These are phyloP conservation scores for Lithophane leautieri DNA, from an alignment of 2,888 invertebrate species.

Conservation along the genomic window DNA sequence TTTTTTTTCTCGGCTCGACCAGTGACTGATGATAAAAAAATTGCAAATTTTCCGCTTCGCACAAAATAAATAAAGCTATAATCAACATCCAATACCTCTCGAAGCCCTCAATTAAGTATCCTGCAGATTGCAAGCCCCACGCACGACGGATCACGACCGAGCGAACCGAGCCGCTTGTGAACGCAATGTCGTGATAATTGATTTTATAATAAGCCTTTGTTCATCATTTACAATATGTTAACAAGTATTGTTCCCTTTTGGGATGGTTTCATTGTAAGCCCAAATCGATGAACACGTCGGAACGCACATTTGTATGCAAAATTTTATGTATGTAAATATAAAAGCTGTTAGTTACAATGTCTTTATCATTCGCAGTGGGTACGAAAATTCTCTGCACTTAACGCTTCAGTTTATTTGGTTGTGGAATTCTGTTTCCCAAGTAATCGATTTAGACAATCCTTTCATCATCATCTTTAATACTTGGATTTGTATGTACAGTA, in stretches of 20 bases:
- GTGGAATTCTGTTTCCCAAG: slow-evolving; percentile 22
- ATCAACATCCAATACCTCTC: slow-evolving; percentile 30
- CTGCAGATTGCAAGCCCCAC: slow-evolving; percentile 34
- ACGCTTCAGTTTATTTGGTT: slow-evolving; percentile 8
- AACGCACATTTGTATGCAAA: slow-evolving; percentile 43
- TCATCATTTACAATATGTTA: slow-evolving; percentile 58
- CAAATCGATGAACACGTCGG: slow-evolving; percentile 32
- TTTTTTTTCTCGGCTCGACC: not conserved
- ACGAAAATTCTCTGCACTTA: not conserved
- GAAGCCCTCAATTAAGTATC: slow-evolving; percentile 45
- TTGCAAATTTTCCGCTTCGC: not conserved
- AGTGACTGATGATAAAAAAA: slow-evolving; percentile 7
- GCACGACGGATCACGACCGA: slow-evolving; percentile 25
- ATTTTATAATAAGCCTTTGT: slow-evolving; percentile 70
- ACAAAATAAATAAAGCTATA: slow-evolving; percentile 30
- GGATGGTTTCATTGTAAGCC: slow-evolving; percentile 49
- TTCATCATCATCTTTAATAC: not conserved
- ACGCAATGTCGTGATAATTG: slow-evolving; percentile 65
- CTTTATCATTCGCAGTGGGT: slow-evolving; percentile 17
- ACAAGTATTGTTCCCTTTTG: slow-evolving; percentile 60
- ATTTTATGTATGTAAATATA: slow-evolving; percentile 28
- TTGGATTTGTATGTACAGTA: not conserved
- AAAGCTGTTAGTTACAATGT: slow-evolving; percentile 9
- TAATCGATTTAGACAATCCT: not conserved
- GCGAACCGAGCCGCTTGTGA: slow-evolving; percentile 17